These are phyloP conservation scores for Antechinus flavipes DNA, from an alignment of 2,113 vertebrate species.

Conservation along the genomic window DNA sequence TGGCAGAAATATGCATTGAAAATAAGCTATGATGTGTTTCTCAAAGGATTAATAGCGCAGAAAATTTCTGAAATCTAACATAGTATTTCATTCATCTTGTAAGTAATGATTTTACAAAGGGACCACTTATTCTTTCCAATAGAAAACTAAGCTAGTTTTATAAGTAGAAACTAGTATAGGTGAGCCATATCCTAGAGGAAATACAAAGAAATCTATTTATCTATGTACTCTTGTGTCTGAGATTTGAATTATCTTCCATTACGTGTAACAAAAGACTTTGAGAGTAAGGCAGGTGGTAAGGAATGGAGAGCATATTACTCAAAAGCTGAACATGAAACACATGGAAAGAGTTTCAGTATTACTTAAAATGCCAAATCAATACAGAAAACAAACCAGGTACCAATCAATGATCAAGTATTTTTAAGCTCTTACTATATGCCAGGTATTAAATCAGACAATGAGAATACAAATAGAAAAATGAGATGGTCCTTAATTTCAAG, in stretches of 20 bases:
- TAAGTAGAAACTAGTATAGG: conserved; percentile 55
- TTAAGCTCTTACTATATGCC: background rate
- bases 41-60: background rate
- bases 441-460: background rate
- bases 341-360: conserved; percentile 18
- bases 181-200: conserved; percentile 60
- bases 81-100: conserved; percentile 48
- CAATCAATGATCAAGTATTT: background rate
- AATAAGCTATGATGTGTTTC: background rate
- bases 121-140: conserved; percentile 63
- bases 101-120: conserved; percentile 55
- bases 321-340: conserved; percentile 52
- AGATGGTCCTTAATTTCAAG: background rate
- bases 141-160: conserved; percentile 61
- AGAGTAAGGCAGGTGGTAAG: conserved; percentile 10
- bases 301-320: conserved; percentile 43
- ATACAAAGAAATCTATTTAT: conserved; percentile 62
- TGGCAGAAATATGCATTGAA: background rate
- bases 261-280: conserved; percentile 42
- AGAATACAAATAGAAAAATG: background rate
- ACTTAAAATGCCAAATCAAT: conserved; percentile 47
- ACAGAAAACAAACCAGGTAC: background rate
- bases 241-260: conserved; percentile 46
- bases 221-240: conserved; percentile 60
- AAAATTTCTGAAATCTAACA: conserved; percentile 43